Conservation (phyloP, 1,140 invertebrate species). For the Helicoverpa zea region DNA sequence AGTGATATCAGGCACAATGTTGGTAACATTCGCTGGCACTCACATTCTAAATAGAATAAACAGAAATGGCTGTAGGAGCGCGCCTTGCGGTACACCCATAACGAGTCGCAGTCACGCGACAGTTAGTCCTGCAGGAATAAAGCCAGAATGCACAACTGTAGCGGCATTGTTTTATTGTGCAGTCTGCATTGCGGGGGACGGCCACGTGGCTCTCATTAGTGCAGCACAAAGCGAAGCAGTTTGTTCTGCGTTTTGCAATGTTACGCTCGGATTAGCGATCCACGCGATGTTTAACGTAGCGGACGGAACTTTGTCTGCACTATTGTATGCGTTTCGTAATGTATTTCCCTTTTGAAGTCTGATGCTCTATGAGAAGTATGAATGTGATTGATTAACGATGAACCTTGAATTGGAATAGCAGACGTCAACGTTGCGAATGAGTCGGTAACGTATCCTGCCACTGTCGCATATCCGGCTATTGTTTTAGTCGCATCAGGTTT, state of each 20-base stretch:
- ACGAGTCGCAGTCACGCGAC: constrained; percentile 78
- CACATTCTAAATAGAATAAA: constrained; percentile 61
- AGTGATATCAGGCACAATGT: constrained; percentile 47
- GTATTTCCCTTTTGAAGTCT: constrained; percentile 31
- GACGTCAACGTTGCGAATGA: constrained; percentile 63
- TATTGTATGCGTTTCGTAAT: constrained; percentile 44
- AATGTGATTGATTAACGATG: constrained; percentile 53
- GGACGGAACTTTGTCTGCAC: constrained; percentile 74
- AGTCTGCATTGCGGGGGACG: constrained; percentile 84
- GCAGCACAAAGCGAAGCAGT: constrained; percentile 83
- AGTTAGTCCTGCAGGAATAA: constrained; percentile 81
- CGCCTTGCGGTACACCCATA: constrained; percentile 67
- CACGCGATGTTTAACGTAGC: constrained; percentile 76
- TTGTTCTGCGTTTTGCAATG: constrained; percentile 83
- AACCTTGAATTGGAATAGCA: constrained; percentile 58
- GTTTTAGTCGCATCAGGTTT: constrained; percentile 64
- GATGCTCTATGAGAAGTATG: constrained; percentile 11
- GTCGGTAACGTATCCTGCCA: constrained; percentile 73
- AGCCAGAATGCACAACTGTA: constrained; percentile 76
- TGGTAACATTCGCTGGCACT: constrained; percentile 50
- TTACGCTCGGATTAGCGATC: constrained; percentile 79
- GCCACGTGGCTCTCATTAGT: constrained; percentile 86
- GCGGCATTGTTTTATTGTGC: constrained; percentile 84
- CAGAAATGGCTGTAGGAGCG: constrained; percentile 58
- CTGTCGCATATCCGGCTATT: constrained; percentile 70